Conservation (phyloP, 2,888 invertebrate species). For the Apotomis betuletana region DNA sequence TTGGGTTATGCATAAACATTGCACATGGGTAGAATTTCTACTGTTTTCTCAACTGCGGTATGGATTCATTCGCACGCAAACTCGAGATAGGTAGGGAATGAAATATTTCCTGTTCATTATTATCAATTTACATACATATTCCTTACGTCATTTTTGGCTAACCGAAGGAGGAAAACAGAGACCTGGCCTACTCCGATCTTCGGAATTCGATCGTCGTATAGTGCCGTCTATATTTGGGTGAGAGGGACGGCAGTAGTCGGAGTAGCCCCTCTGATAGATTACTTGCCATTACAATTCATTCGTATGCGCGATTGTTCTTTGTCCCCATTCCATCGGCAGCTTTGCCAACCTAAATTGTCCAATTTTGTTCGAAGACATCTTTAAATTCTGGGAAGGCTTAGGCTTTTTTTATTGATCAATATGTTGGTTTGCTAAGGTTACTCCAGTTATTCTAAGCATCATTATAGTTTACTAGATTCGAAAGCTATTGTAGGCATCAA, state of each 20-base stretch:
- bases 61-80: too few relatives aligned
- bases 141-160: neutral
- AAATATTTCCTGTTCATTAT: neutral
- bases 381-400: neutral
- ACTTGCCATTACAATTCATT: constrained; percentile 7
- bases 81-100: neutral
- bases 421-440: too few relatives aligned
- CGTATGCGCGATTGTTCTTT: constrained; percentile 25
- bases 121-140: constrained; percentile 13
- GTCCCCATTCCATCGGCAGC: constrained; percentile 1
- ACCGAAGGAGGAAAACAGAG: constrained; percentile 11
- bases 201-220: too few relatives aligned
- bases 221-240: too few relatives aligned
- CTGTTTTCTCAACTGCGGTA: too few relatives aligned
- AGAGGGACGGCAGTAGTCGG: too few relatives aligned
- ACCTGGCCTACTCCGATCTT: too few relatives aligned
- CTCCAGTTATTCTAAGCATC: too few relatives aligned
- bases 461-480: too few relatives aligned
- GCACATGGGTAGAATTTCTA: too few relatives aligned
- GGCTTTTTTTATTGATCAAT: neutral
- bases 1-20: too few relatives aligned
- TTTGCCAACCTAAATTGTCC: neutral
- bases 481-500: too few relatives aligned
- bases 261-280: neutral
- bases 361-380: constrained; percentile 1